Percentiles rank a stretch among this genome's conserved stretches.
Evolutionary conservation across 1,140 invertebrate species (phyloP).

Genomic region (Oncopeltus fasciatus): DNA sequence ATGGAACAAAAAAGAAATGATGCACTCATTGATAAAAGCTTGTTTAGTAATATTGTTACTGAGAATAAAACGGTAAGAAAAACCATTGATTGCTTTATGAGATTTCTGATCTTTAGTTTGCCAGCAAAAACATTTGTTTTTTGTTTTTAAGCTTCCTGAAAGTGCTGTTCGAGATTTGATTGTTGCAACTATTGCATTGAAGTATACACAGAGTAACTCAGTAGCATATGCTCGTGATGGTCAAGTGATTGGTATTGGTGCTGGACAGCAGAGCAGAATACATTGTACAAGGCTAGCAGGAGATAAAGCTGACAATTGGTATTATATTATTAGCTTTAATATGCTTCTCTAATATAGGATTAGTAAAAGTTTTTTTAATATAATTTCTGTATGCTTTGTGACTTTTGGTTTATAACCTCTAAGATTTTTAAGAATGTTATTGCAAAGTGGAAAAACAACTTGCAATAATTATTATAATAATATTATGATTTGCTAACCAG

Average conservation of each 20-base stretch:
- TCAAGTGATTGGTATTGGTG: conserved; percentile 92
- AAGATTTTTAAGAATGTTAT: no score
- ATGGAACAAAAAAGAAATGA: conserved; percentile 88
- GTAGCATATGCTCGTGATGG: conserved; percentile 85
- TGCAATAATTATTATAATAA: no score
- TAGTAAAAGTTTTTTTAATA: no score
- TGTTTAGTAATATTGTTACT: conserved; percentile 78
- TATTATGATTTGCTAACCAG: no score
- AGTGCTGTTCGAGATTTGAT: conserved; percentile 76
- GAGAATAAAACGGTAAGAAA: conserved; percentile 41
- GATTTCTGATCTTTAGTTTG: background rate
- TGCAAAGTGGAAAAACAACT: no score
- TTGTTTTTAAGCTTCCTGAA: conserved; percentile 42
- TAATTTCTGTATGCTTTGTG: no score
- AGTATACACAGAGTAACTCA: conserved; percentile 96
- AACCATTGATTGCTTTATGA: background rate
- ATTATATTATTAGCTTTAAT: conserved; percentile 19
- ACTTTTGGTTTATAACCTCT: no score
- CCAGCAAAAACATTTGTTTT: background rate
- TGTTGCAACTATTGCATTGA: conserved; percentile 89
- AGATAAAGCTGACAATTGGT: conserved; percentile 95
- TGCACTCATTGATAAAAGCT: conserved; percentile 57
- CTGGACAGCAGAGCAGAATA: conserved; percentile 93
- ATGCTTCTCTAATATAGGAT: no score
- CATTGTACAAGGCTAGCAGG: conserved; percentile 94